Evolutionary conservation across 53 echinoderm and acorn worm genomes (phyloP), one percentile per base, ranked within the genome.

Genomic region (Echinarachnius parma): DNA sequence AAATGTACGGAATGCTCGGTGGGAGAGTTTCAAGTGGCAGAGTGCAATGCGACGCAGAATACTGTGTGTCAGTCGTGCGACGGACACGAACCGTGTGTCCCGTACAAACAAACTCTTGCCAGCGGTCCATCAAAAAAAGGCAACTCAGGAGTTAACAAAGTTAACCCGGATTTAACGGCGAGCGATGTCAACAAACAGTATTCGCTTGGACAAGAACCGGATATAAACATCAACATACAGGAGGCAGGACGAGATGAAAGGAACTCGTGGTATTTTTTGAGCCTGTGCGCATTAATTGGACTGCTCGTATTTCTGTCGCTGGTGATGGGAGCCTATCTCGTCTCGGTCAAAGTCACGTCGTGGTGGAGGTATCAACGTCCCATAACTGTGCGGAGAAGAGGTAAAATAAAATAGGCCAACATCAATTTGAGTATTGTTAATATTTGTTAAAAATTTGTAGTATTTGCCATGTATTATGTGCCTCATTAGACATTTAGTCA

Each of bases 301-400:
- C 28, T 39, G 26, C 42, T 52, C 64, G 81, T 80, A 3, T 77
- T 80, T 47, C 77, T 80, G 53, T 90, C 91, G 37, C 83, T 90
- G 26, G 86, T 86, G 5, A 90, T 86, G 80, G 81, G 86, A 28
- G 86, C 86, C 27, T 82, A 90, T 53, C 86, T 82, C 1, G 86
- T 62, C 16, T 82, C 76, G 11, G 79, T 75, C 27, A 82, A 90
- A 34, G 69, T 69, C 9, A 69, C 69, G 4, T 69, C 69, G 10
- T 69, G 69, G 69, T 69, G 69, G 69, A 19, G 69, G 13, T 69
- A 69, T 18, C 69, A 69, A 15, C 69, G 69, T 13, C 69, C 69
- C 21, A 13, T 69, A 34, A 69, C 69, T 15, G 69, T 69, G 18
- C 52, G 52, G 2, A 50, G 69, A 21, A 69, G 69, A 69, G 69